Conservation (phyloP, 1,140 invertebrate species). For the Drosophila tristis region DNA sequence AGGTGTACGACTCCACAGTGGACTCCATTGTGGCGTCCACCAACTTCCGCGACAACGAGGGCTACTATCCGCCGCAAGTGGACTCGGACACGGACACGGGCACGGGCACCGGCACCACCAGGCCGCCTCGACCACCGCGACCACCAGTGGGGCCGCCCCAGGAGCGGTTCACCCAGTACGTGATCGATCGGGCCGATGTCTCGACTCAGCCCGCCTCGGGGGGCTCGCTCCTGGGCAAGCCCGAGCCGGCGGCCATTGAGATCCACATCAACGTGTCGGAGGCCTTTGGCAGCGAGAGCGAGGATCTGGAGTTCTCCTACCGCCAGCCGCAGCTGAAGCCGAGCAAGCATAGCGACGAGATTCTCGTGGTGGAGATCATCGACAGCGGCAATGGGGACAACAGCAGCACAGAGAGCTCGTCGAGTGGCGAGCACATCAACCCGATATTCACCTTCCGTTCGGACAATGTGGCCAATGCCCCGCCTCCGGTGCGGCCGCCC, state of each 20-base stretch:
- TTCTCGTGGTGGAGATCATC: slow-evolving; percentile 83
- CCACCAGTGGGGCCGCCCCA: slow-evolving; percentile 27
- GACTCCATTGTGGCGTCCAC: slow-evolving; percentile 78
- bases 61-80: slow-evolving; percentile 49
- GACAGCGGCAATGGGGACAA: slow-evolving; percentile 57
- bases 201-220: slow-evolving; percentile 67
- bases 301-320: slow-evolving; percentile 79
- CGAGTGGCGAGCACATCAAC: slow-evolving; percentile 47
- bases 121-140: slow-evolving; percentile 48
- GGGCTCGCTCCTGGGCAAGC: slow-evolving; percentile 48
- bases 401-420: slow-evolving; percentile 39
- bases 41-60: slow-evolving; percentile 71
- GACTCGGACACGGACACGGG: slow-evolving; percentile 35
- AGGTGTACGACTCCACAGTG: slow-evolving; percentile 80
- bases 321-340: slow-evolving; percentile 45
- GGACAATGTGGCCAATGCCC: slow-evolving; percentile 29
- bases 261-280: slow-evolving; percentile 83
- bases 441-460: slow-evolving; percentile 64
- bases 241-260: slow-evolving; percentile 78
- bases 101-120: slow-evolving; percentile 41
- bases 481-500: slow-evolving; percentile 52
- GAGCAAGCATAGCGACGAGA: slow-evolving; percentile 63
- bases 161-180: slow-evolving; percentile 79
- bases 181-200: slow-evolving; percentile 74
- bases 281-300: slow-evolving; percentile 75